phyloP scores from a whole-genome alignment of 2,888 invertebrate genomes.

The Lasioglossum vierecki region DNA sequence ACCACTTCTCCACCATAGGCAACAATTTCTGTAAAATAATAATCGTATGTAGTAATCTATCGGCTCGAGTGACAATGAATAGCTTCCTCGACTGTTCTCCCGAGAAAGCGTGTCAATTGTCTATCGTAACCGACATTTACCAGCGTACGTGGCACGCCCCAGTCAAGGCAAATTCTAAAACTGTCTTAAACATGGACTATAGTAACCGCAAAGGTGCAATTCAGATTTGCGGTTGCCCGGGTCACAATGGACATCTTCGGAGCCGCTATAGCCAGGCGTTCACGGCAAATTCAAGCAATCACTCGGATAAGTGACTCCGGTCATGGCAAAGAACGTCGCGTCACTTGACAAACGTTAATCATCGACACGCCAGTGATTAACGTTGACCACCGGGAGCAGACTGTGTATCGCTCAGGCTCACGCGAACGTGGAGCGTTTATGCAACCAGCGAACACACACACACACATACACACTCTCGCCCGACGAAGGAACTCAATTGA shows the following conservation, averaged over 20 bases:
- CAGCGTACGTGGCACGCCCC: not conserved
- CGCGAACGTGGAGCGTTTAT: conserved; percentile 31
- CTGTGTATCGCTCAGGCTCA: not conserved
- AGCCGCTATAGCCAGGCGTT: not conserved
- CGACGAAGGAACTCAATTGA: conserved; percentile 36
- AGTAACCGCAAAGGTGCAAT: not conserved
- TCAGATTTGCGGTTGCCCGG: not conserved
- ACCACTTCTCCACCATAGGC: too few relatives aligned
- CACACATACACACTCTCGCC: too few relatives aligned
- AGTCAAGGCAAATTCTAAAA: not conserved
- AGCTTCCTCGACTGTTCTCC: too few relatives aligned
- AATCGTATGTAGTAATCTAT: not conserved
- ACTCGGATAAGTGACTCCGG: not conserved
- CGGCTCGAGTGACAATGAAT: not conserved
- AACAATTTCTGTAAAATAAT: too few relatives aligned
- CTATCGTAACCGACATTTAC: not conserved
- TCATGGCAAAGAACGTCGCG: not conserved
- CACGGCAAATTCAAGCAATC: not conserved
- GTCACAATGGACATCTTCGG: not conserved
- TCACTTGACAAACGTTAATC: conserved; percentile 15
- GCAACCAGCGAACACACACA: not conserved
- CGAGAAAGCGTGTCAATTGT: not conserved
- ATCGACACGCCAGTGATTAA: conserved; percentile 28
- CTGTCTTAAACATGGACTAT: not conserved
- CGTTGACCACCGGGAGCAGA: not conserved